These are phyloP conservation scores for Triplophysa dalaica DNA, from an alignment of 2,113 vertebrate species.

Conservation along the genomic window DNA sequence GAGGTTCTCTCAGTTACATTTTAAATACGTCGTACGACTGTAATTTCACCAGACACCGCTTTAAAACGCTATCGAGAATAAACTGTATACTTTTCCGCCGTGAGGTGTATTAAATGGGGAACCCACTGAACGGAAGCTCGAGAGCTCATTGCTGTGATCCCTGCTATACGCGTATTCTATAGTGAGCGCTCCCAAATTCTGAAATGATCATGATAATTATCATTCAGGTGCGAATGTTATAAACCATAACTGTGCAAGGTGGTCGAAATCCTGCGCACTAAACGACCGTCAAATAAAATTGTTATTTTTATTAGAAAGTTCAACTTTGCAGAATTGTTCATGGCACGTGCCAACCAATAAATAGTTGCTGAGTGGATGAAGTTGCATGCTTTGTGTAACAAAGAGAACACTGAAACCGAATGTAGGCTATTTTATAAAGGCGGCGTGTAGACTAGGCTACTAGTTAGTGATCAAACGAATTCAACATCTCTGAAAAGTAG, in stretches of 20 bases:
- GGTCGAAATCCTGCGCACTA: neutral
- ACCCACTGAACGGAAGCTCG: slow-evolving; percentile 32
- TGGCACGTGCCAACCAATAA: neutral
- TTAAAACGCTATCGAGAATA: neutral
- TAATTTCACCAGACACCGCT: neutral
- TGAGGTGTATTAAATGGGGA: neutral
- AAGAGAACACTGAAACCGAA: too few relatives aligned
- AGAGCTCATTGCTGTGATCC: slow-evolving; percentile 20
- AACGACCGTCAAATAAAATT: neutral
- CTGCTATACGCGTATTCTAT: neutral
- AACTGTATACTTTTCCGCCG: neutral
- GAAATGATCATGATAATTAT: neutral
- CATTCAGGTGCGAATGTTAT: neutral
- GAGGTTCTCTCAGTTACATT: neutral
- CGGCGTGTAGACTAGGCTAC: too few relatives aligned
- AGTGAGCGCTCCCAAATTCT: neutral
- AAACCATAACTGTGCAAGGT: neutral
- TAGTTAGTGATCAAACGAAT: neutral
- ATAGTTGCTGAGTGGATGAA: neutral
- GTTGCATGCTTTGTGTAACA: too few relatives aligned
- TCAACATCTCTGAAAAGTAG: neutral
- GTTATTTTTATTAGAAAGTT: neutral
- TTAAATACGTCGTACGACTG: neutral
- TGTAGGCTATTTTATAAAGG: too few relatives aligned
- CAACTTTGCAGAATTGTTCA: neutral